Evolutionary conservation across 1,140 invertebrate species (phyloP), one percentile per base, ranked within the genome.

Genomic region (Diorhabda sublineata): DNA sequence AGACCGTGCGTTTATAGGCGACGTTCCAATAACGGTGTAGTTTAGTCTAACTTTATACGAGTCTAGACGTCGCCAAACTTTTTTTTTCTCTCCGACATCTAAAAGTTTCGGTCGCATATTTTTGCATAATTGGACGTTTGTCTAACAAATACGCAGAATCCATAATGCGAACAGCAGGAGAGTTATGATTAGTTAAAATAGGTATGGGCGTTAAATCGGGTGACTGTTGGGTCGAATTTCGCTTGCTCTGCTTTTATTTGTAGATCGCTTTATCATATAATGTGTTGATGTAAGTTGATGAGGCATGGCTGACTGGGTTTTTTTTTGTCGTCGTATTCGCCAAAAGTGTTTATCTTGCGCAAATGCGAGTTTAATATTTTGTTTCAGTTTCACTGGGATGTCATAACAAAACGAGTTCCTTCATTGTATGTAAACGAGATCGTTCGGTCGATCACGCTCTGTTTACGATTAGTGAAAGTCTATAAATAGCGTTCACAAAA

Each of bases 71-170:
- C 65, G 67, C 64, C 69, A 58, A 43, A 56, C 62, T 66, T 73
- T 74, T 74, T 71, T 69, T 45, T 26, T 26, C 26, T 26, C 1
- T 26, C 26, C 9, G n/a, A 45, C 45, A 5, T 42, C 42, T 63
- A n/a, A 73, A 64, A 68, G 44, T 66, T 69, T 65, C 58, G 71
- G 58, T 45, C 63, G 56, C n/a, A 52, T 60, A 64, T 64, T 71
- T 73, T 70, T 68, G 69, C 71, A 68, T 68, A 62, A 7, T 45
- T 47, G 26, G 9, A 60, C 26, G 26, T 26, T 67, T 59, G 42
- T 67, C 58, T 45, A 66, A 69, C 58, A 66, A 71, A 73, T 61
- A 68, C 67, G 72, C 72, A 73, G 72, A 73, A 73, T 71, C 72
- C 72, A 71, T 71, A 68, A 71, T 73, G 72, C 64, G 60, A 61